Conservation (phyloP, 2,797 vertebrate genomes). For the Neopelma chrysocephalum region DNA sequence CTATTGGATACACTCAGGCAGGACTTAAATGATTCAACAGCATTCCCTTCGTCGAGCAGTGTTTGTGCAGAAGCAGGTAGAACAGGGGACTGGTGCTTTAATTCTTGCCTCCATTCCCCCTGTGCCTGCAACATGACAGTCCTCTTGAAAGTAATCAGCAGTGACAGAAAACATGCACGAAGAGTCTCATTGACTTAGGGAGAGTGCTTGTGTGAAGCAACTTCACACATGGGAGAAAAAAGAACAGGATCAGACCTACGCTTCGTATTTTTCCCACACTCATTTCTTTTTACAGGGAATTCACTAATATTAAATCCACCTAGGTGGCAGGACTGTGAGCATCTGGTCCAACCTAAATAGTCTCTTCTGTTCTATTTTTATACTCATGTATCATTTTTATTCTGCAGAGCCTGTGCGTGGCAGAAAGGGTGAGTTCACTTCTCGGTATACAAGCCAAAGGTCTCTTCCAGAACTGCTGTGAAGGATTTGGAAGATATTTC, state of each 20-base stretch:
- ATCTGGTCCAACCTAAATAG: constrained; percentile 65
- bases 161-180: constrained; percentile 25
- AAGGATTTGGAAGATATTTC: constrained; percentile 31
- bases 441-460: constrained; percentile 43
- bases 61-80: neutral
- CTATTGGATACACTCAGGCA: neutral
- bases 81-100: neutral
- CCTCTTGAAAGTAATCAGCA: constrained; percentile 20
- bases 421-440: constrained; percentile 44
- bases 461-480: constrained; percentile 34
- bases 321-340: constrained; percentile 61
- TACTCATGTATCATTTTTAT: constrained; percentile 43
- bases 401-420: constrained; percentile 25
- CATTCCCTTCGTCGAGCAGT: neutral
- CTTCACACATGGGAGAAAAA: constrained; percentile 17
- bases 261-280: constrained; percentile 23
- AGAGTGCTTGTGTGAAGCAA: constrained; percentile 36
- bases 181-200: constrained; percentile 43
- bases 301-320: constrained; percentile 34
- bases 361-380: constrained; percentile 68
- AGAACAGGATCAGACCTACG: neutral
- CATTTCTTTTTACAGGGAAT: neutral
- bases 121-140: constrained; percentile 24
- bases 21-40: neutral
- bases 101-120: neutral